These are phyloP conservation scores for Pseudomyrmex concolor DNA, from an alignment of 1,140 invertebrate species.

Conservation along the genomic window DNA sequence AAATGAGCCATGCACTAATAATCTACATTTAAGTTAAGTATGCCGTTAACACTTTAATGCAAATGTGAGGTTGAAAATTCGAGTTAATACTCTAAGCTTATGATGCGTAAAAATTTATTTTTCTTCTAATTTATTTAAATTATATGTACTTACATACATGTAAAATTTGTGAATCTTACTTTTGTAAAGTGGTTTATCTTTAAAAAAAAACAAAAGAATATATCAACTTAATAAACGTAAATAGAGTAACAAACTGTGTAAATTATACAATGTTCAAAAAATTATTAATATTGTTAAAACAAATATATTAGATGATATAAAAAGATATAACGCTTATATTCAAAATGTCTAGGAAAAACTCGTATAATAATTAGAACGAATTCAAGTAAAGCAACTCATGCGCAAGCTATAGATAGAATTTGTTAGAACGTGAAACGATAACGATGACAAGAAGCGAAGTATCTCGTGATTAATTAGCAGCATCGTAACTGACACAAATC, in stretches of 20 bases:
- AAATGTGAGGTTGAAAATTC: slow-evolving; percentile 1
- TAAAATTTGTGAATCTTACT: too few relatives aligned
- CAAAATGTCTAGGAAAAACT: not conserved
- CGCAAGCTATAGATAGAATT: not conserved
- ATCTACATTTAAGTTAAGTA: slow-evolving; percentile 6
- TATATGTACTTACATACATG: not conserved
- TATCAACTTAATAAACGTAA: not conserved
- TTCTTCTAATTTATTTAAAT: not conserved
- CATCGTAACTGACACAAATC: slow-evolving; percentile 60
- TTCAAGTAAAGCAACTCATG: slow-evolving; percentile 4
- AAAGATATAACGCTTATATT: not conserved
- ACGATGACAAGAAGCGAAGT: slow-evolving; percentile 63
- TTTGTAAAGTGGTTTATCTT: too few relatives aligned
- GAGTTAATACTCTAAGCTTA: slow-evolving; percentile 13
- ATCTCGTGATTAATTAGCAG: slow-evolving; percentile 70
- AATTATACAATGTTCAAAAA: not conserved
- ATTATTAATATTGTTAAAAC: not conserved
- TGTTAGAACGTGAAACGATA: slow-evolving; percentile 33
- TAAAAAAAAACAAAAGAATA: too few relatives aligned
- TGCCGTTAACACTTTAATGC: not conserved
- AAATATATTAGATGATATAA: not conserved
- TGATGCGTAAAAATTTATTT: not conserved
- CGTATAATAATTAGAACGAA: slow-evolving; percentile 41
- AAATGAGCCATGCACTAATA: slow-evolving; percentile 9
- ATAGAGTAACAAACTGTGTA: not conserved